Evolutionary conservation across 2,797 vertebrate species (phyloP).

Genomic region (Holocentrus rufus): DNA sequence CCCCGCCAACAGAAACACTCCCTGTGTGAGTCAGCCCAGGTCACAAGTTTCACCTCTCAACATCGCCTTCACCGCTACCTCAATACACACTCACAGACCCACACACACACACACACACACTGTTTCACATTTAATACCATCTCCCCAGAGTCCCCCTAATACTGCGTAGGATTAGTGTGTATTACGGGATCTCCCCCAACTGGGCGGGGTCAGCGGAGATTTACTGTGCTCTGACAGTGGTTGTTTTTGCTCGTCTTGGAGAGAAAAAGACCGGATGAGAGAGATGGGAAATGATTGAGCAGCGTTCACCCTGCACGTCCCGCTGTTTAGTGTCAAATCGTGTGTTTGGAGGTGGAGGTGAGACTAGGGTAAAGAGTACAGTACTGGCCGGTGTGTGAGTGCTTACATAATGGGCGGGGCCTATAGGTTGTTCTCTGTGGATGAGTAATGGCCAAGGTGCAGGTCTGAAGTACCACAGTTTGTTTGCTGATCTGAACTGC

Average conservation of each 20-base stretch:
- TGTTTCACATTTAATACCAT: slow-evolving; percentile 49
- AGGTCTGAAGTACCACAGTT: background rate
- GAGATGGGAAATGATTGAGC: slow-evolving; percentile 25
- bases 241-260: slow-evolving; percentile 44
- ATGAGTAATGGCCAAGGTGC: slow-evolving; percentile 3
- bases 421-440: background rate
- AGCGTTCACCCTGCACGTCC: slow-evolving; percentile 15
- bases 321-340: slow-evolving; percentile 9
- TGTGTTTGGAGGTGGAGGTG: slow-evolving; percentile 33
- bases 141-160: slow-evolving; percentile 49
- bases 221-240: slow-evolving; percentile 51
- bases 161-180: slow-evolving; percentile 60
- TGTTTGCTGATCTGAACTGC: background rate
- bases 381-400: background rate
- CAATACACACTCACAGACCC: slow-evolving; percentile 16
- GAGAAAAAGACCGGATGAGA: background rate
- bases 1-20: slow-evolving; percentile 57
- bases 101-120: slow-evolving; percentile 19
- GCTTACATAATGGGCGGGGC: slow-evolving; percentile 15
- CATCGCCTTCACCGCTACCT: slow-evolving; percentile 47
- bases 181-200: slow-evolving; percentile 53
- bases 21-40: slow-evolving; percentile 56
- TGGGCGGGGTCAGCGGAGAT: slow-evolving; percentile 55
- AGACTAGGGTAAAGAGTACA: slow-evolving; percentile 24
- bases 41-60: slow-evolving; percentile 56